A percentile compares a stretch with the other conserved stretches of the same genome.
phyloP scores from a whole-genome alignment of 2,113 vertebrate species.

The Micromys minutus region DNA sequence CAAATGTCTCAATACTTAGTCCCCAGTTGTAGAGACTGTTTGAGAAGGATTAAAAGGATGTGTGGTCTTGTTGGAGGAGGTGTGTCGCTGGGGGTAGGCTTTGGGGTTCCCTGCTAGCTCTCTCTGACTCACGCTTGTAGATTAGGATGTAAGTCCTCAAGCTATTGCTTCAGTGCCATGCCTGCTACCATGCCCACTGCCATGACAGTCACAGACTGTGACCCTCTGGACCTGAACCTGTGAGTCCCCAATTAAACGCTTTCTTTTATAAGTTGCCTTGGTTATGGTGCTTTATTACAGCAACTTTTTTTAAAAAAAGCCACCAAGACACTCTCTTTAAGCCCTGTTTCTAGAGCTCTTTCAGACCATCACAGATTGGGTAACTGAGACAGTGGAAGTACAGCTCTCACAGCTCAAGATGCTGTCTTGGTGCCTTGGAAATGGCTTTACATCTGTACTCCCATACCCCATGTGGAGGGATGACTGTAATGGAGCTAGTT shows the following conservation, averaged over 20 bases:
- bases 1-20: neutral
- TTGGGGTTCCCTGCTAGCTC: neutral
- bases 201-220: neutral
- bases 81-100: neutral
- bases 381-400: neutral
- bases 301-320: neutral
- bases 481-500: neutral
- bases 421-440: neutral
- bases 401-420: too few relatives aligned
- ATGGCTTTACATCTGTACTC: neutral
- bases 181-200: neutral
- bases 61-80: neutral
- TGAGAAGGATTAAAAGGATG: neutral
- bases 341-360: neutral
- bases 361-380: too few relatives aligned
- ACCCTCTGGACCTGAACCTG: neutral
- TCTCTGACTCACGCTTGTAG: neutral
- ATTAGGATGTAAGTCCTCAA: neutral
- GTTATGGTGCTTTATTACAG: neutral
- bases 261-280: neutral
- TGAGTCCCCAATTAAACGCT: neutral
- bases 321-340: neutral
- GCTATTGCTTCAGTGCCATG: neutral
- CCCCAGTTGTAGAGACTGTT: neutral
- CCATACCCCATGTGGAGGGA: neutral